phyloP scores from a whole-genome alignment of 2,113 vertebrate species.

The Mus pahari region DNA sequence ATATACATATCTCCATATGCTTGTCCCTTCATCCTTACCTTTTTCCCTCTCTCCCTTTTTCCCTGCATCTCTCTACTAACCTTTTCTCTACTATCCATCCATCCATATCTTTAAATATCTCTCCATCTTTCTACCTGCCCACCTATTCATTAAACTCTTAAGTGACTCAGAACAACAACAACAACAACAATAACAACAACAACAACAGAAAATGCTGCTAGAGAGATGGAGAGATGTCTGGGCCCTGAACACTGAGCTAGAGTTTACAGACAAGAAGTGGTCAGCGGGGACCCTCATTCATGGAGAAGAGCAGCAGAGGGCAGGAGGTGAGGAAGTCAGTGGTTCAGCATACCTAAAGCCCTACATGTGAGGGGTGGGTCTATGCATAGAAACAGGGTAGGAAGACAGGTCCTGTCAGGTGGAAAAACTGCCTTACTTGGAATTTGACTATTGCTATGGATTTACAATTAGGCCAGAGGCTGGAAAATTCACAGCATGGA shows the following conservation, averaged over 20 bases:
- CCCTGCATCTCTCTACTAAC: neutral
- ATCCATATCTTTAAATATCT: too few relatives aligned
- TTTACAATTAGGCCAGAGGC: neutral
- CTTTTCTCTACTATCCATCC: neutral
- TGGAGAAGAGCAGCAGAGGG: neutral
- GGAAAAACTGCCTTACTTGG: neutral
- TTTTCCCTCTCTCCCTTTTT: neutral
- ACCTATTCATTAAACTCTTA: too few relatives aligned
- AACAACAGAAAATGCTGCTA: neutral
- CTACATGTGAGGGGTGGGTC: too few relatives aligned
- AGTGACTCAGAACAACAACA: neutral
- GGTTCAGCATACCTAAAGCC: neutral
- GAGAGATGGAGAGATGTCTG: neutral
- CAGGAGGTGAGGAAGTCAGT: neutral
- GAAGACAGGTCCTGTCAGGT: neutral
- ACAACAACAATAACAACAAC: neutral
- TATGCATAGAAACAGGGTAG: too few relatives aligned
- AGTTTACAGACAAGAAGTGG: neutral
- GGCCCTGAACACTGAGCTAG: neutral
- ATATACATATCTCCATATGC: neutral
- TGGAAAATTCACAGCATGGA: neutral
- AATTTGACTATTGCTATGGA: neutral
- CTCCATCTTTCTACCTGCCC: neutral
- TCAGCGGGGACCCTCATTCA: neutral
- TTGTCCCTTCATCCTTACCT: neutral